Evolutionary conservation across 2,113 vertebrate genomes (phyloP), one percentile per base, ranked within the genome.

Genomic region (Mungos mungo): DNA sequence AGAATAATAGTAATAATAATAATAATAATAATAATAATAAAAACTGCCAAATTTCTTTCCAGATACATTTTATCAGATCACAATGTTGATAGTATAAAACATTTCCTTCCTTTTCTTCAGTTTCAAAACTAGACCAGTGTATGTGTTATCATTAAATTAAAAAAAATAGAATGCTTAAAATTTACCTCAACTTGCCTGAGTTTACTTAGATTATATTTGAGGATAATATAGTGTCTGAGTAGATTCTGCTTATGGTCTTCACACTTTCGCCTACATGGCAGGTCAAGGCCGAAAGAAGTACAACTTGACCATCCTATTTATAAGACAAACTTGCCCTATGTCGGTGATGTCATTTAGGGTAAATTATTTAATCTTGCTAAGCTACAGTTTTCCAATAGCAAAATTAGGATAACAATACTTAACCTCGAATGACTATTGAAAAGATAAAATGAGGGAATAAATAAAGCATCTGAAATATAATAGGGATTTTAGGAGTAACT

Each of bases 351-450:
- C 63, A 74, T 12, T 13, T 50, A 66, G 35, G 21, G 47, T 41
- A 54, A 91, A 57, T 82, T 63, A 72, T 25, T 79, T 88, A 57
- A 27, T 84, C 35, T 68, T 63, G 9, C n/a, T 60, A 76, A 76
- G 12, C 29, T 66, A n/a, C 25, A 54, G 13, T 41, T 92, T 91
- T 41, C 69, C 47, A 90, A 69, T 0, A 82, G 50, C 15, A 90
- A 88, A 60, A 79, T 50, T 83, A 81, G 47, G 88, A 33, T 65
- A 97, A 47, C 15, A 96, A 19, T 71, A 66, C 33, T 90, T 93
- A 65, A 63, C 25, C 29, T 69, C 74, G 6, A 16, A 14, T 94
- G 29, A 82, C 52, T 66, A 57, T 60, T 72, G 45, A 27, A 89
- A 95, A 52, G 33, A 71, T 60, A 29, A 76, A 87, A 84, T 52